phyloP scores from a whole-genome alignment of 2,888 invertebrate genomes.

The Ectemnius lituratus region DNA sequence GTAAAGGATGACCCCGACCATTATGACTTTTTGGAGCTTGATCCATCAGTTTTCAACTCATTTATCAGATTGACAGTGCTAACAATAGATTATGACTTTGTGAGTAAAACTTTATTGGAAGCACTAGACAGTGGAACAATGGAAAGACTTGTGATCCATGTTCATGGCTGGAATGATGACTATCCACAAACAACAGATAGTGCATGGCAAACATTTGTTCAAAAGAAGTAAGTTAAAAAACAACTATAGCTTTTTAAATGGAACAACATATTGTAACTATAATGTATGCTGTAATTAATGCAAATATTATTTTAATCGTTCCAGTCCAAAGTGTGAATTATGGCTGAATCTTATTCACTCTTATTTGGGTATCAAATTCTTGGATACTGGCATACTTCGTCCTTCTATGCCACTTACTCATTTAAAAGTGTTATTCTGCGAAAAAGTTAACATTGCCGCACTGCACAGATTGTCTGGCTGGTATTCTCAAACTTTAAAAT shows the following conservation, averaged over 20 bases:
- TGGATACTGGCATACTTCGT: slow-evolving; percentile 83
- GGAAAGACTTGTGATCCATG: slow-evolving; percentile 83
- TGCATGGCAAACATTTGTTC: slow-evolving; percentile 82
- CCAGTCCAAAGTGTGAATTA: slow-evolving; percentile 80
- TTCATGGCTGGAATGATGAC: slow-evolving; percentile 83
- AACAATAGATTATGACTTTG: slow-evolving; percentile 81
- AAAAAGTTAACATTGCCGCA: slow-evolving; percentile 80
- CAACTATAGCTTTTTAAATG: no score
- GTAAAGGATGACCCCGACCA: slow-evolving; percentile 86
- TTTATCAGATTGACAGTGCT: slow-evolving; percentile 78
- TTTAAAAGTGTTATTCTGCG: slow-evolving; percentile 86
- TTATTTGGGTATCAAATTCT: slow-evolving; percentile 82
- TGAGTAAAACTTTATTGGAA: slow-evolving; percentile 79
- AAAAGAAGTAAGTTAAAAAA: slow-evolving; percentile 75
- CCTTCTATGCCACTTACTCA: slow-evolving; percentile 86
- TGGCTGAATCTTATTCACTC: slow-evolving; percentile 84
- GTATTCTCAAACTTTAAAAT: slow-evolving; percentile 80
- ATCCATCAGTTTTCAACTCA: slow-evolving; percentile 79
- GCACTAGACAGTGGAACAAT: slow-evolving; percentile 77
- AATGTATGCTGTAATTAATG: not conserved
- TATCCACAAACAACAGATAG: slow-evolving; percentile 83
- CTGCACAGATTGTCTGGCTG: slow-evolving; percentile 80
- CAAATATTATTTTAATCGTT: slow-evolving; percentile 24
- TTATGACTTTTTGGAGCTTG: slow-evolving; percentile 81
- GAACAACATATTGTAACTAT: no score